Percentiles rank a stretch among this genome's conserved stretches.
Conservation (phyloP, 1,140 invertebrate species). For the Probaryconus sp. region DNA sequence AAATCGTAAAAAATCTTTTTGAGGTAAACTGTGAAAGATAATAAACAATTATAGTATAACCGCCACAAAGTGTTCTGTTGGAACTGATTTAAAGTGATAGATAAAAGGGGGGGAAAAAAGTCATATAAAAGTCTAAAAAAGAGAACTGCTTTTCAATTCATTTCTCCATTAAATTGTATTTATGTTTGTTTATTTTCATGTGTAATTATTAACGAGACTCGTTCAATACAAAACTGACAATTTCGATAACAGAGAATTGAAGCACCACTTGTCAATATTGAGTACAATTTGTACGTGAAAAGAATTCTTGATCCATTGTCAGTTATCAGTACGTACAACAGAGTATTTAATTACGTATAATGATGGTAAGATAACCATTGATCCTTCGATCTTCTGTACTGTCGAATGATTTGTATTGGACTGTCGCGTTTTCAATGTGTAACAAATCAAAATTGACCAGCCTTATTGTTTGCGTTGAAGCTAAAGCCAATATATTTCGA, state of each 20-base stretch:
- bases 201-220: no score
- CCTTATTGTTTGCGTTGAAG: constrained; percentile 23
- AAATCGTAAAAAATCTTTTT: no score
- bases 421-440: constrained; percentile 19
- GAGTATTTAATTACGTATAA: constrained; percentile 9
- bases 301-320: neutral
- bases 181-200: no score
- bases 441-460: constrained; percentile 30
- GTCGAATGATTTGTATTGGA: constrained; percentile 5
- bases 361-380: constrained; percentile 31
- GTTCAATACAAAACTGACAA: no score
- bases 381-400: constrained; percentile 25
- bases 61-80: no score
- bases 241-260: no score
- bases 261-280: no score
- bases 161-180: no score
- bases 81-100: no score
- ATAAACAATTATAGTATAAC: no score
- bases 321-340: constrained; percentile 1
- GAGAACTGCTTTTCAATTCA: constrained; percentile 1
- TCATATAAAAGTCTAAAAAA: constrained; percentile 5
- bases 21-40: no score
- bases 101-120: no score
- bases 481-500: constrained; percentile 19
- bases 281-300: constrained; percentile 19